These are phyloP conservation scores for Onychorhynchus coronatus DNA, from an alignment of 2,113 vertebrate species.

Conservation along the genomic window DNA sequence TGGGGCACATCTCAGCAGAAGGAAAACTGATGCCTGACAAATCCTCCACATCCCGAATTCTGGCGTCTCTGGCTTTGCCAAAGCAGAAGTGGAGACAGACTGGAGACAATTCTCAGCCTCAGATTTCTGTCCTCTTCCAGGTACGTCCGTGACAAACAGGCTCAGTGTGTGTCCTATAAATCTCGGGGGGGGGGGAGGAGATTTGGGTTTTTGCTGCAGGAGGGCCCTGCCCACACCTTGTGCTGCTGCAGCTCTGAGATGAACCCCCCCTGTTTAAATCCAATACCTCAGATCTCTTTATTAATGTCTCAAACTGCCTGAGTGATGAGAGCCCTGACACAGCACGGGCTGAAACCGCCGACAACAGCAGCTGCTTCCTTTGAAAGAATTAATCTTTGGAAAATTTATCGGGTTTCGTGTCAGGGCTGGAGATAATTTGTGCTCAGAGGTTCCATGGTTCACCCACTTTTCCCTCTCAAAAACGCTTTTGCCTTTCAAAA, in stretches of 20 bases:
- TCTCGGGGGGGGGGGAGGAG: too few relatives aligned
- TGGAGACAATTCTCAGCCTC: neutral
- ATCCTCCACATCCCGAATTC: neutral
- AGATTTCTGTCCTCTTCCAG: neutral
- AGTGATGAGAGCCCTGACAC: neutral
- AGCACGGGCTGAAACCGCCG: neutral
- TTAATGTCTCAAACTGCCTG: neutral
- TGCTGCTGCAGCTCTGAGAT: neutral
- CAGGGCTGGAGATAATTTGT: neutral
- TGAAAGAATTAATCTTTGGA: neutral
- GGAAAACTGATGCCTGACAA: neutral
- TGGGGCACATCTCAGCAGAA: neutral
- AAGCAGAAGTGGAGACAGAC: neutral
- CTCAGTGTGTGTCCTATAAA: neutral
- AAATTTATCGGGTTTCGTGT: fast-evolving
- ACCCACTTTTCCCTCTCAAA: neutral
- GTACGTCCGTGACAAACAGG: neutral
- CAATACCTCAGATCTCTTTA: neutral
- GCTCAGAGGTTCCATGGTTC: neutral
- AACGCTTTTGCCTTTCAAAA: neutral
- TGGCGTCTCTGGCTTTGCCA: neutral
- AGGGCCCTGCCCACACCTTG: neutral
- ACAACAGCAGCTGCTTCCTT: neutral
- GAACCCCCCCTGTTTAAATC: neutral
- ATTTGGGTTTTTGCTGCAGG: too few relatives aligned